Conservation (phyloP, 2,113 vertebrate species). For the Lampris megalopsis region DNA sequence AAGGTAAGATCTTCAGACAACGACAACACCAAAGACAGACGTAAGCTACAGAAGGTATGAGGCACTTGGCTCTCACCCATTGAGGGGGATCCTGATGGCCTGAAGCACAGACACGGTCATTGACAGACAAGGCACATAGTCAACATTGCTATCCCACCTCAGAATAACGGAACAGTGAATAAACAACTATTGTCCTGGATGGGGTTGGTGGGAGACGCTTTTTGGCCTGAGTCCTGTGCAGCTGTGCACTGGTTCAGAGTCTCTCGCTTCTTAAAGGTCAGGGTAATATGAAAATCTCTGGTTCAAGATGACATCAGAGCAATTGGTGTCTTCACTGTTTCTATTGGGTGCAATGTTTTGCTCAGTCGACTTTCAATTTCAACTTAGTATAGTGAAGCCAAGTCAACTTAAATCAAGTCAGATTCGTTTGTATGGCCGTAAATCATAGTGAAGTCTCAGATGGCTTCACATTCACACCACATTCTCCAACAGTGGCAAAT, state of each 20-base stretch:
- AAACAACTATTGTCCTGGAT: constrained; percentile 64
- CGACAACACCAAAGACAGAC: background rate
- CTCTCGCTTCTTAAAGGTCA: constrained; percentile 44
- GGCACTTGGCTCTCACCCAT: background rate
- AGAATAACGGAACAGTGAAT: constrained; percentile 52
- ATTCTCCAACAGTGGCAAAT: too few relatives aligned
- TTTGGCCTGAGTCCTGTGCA: constrained; percentile 50
- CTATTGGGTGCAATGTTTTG: too few relatives aligned
- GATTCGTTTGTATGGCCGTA: too few relatives aligned
- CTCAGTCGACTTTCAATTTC: background rate
- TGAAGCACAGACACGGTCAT: constrained; percentile 42
- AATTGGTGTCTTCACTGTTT: background rate
- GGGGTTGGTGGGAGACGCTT: constrained; percentile 52
- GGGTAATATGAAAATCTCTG: constrained; percentile 14
- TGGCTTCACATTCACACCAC: too few relatives aligned
- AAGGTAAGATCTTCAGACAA: background rate
- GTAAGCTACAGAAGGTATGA: constrained; percentile 21
- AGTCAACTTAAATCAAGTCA: too few relatives aligned
- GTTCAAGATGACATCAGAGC: background rate
- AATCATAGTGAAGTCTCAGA: too few relatives aligned
- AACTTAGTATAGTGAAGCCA: background rate
- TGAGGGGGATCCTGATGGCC: constrained; percentile 25
- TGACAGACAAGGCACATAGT: constrained; percentile 58
- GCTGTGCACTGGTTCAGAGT: constrained; percentile 45
- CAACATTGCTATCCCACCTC: constrained; percentile 69